Conservation (phyloP, 1,140 invertebrate species). For the Xylocopa sonorina region DNA sequence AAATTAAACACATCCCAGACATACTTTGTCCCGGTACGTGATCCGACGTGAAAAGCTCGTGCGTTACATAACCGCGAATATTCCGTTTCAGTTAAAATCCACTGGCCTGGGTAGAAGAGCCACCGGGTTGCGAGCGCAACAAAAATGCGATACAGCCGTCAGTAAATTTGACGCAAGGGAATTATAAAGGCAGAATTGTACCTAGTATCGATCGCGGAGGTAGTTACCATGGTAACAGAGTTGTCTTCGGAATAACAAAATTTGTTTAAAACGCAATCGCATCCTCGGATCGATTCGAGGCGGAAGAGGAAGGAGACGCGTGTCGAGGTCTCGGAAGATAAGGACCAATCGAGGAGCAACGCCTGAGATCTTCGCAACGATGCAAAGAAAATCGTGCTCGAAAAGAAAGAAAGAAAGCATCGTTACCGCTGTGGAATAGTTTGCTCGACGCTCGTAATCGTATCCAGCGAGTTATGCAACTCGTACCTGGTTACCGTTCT, state of each 20-base stretch:
- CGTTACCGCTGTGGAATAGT: neutral
- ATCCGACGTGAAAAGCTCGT: slow-evolving; percentile 19
- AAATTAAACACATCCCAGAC: slow-evolving; percentile 61
- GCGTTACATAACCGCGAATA: slow-evolving; percentile 48
- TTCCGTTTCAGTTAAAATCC: slow-evolving; percentile 6
- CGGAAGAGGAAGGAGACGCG: no score
- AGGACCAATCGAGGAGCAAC: neutral
- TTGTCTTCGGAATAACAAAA: no score
- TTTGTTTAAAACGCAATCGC: no score
- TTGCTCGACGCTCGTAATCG: slow-evolving; percentile 17
- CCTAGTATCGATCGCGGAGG: neutral
- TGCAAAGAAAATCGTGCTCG: neutral
- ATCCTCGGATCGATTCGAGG: no score
- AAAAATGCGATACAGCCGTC: neutral
- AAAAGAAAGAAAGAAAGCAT: neutral
- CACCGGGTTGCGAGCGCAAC: no score
- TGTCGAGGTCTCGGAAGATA: neutral
- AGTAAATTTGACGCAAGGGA: neutral
- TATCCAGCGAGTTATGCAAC: slow-evolving; percentile 22
- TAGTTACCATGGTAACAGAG: neutral
- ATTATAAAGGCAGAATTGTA: neutral
- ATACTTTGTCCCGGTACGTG: slow-evolving; percentile 44
- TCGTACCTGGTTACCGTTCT: slow-evolving; percentile 31
- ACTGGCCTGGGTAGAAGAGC: no score
- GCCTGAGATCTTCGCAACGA: neutral